phyloP scores from a whole-genome alignment of 2,113 vertebrate genomes.

The Lutjanus erythropterus region DNA sequence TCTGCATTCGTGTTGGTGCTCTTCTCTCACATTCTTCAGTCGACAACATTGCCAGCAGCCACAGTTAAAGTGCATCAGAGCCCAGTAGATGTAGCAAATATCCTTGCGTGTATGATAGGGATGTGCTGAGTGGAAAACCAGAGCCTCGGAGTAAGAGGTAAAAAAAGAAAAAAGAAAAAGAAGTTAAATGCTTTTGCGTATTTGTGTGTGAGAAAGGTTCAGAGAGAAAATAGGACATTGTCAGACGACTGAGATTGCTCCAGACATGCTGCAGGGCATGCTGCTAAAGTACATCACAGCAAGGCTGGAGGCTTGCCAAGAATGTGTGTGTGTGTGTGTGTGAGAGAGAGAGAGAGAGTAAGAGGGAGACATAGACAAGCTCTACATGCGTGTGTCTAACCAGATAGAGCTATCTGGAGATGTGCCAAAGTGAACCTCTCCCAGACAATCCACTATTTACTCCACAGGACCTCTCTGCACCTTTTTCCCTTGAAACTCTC shows the following conservation, averaged over 20 bases:
- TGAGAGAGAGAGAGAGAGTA: constrained; percentile 1
- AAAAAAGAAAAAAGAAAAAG: neutral
- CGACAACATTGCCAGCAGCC: constrained; percentile 11
- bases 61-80: neutral
- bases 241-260: constrained; percentile 46
- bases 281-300: constrained; percentile 57
- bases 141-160: neutral
- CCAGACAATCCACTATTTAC: constrained; percentile 39
- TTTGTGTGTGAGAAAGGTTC: constrained; percentile 39
- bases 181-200: constrained; percentile 16
- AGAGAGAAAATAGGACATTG: constrained; percentile 38
- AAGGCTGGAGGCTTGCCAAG: constrained; percentile 62
- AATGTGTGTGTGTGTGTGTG: constrained; percentile 15
- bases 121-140: constrained; percentile 8
- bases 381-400: constrained; percentile 29
- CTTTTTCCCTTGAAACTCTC: constrained; percentile 27
- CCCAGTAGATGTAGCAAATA: neutral
- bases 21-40: neutral
- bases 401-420: constrained; percentile 39
- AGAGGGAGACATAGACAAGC: constrained; percentile 32
- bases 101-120: neutral
- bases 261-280: constrained; percentile 66
- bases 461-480: constrained; percentile 26
- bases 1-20: neutral
- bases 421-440: constrained; percentile 56